Base-by-base conservation (phyloP, 2,888 invertebrate species). In the Allolobophora icterica region DNA sequence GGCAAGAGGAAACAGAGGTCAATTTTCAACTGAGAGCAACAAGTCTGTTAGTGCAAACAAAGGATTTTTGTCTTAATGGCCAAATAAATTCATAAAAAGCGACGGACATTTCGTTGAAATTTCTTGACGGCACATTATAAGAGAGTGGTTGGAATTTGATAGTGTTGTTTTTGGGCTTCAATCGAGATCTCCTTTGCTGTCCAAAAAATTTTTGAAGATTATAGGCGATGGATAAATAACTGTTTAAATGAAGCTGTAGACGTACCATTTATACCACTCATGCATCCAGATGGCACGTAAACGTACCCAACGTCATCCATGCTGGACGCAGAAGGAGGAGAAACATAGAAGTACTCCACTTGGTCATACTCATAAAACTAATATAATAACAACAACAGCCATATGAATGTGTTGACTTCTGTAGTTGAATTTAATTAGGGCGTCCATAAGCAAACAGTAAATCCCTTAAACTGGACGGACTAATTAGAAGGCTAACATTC, bases 301-400 rank as follows among this genome's bases (percentile, higher is more conserved):
- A 93, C 91, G 84, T 93, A 93, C 30, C 93, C 93, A 11, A 87
- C 83, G 19, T 87, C 91, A 87, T 93, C 93, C 93, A 93, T 92
- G 84, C 92, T 92, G 90, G 90, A 92, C 13, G 52, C 42, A 21
- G 52, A 33, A 2, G 93, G 92, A 11, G 52, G 35, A 13, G 90
- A 89, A 5, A 91, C 83, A 90, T 89, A 21, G 90, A 94, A 92
- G 91, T 93, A 93, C 40, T 93, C 93, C 24, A 84, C 87, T 91
- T 93, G 93, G 90, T 93, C 93, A 92, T 93, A 93, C 83, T 89
- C 30, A n/a, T 90, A 89, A 71, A 92, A 92, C 92, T 92, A 91
- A n/a, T 24, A 24, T 13, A 71, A n/a, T n/a, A 71, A 71, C 71
- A 71, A 71, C 8, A n/a, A n/a, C 11, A n/a, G 2, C 52, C 0